Evolutionary conservation across 2,797 vertebrate species (phyloP).

Genomic region (Xerus rutilus): DNA sequence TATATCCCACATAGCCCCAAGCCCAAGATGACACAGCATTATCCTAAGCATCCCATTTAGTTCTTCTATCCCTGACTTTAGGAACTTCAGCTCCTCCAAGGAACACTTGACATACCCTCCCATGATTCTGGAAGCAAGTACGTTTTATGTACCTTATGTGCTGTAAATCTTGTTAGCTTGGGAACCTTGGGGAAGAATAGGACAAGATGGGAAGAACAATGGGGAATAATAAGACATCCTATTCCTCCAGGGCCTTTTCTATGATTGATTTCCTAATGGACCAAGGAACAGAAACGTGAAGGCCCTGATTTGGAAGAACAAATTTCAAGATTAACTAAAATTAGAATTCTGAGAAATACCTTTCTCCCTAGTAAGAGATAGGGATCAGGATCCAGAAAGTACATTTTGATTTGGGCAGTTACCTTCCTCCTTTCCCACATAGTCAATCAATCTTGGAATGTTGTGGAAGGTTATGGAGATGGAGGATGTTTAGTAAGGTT

Average conservation of each 20-base stretch:
- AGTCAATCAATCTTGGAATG: neutral
- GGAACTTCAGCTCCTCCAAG: neutral
- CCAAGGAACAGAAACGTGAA: neutral
- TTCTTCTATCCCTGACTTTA: neutral
- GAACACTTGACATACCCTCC: neutral
- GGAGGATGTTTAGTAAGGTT: neutral
- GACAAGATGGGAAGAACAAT: neutral
- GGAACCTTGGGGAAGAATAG: neutral
- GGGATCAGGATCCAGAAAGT: neutral
- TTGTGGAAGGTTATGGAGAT: neutral
- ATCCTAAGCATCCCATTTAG: neutral
- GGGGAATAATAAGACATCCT: neutral
- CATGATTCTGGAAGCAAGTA: neutral
- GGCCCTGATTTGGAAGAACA: neutral
- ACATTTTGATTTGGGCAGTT: neutral
- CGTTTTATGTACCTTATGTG: neutral
- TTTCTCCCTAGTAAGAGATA: neutral
- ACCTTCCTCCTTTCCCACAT: neutral
- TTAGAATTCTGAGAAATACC: neutral
- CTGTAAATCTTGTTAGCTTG: neutral
- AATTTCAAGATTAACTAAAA: neutral
- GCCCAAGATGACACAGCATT: neutral
- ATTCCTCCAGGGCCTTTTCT: too few relatives aligned
- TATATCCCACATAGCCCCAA: neutral
- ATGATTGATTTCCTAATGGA: neutral